phyloP scores from a whole-genome alignment of 2,113 vertebrate species.

The Pycnonotus jocosus region DNA sequence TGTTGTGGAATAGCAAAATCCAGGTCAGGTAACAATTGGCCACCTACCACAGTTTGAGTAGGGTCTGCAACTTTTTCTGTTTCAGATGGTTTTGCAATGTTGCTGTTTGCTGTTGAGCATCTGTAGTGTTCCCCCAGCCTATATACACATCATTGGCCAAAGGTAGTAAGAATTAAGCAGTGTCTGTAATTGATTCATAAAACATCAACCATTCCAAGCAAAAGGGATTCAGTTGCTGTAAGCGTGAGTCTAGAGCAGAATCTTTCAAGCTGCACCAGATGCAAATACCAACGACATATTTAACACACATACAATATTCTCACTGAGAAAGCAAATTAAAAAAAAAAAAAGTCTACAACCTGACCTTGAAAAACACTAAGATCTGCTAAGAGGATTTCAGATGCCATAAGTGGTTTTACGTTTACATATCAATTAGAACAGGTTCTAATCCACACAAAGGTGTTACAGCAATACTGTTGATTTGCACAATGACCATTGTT shows the following conservation, averaged over 20 bases:
- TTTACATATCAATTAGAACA: background rate
- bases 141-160: background rate
- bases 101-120: background rate
- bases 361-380: background rate
- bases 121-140: background rate
- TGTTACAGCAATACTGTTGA: background rate
- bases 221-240: background rate
- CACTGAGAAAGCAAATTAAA: background rate
- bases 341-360: background rate
- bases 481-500: background rate
- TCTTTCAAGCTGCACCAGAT: background rate
- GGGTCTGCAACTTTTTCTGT: background rate
- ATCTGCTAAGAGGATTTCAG: background rate
- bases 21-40: background rate
- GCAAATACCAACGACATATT: background rate
- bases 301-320: background rate
- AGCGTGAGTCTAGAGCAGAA: background rate
- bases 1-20: background rate
- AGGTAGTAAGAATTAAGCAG: background rate
- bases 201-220: background rate
- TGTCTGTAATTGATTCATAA: background rate
- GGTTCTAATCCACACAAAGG: background rate
- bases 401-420: background rate
- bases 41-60: background rate
- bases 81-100: background rate